Evolutionary conservation across 2,888 invertebrate genomes (phyloP).

Genomic region (Hirudinaria manillensis): DNA sequence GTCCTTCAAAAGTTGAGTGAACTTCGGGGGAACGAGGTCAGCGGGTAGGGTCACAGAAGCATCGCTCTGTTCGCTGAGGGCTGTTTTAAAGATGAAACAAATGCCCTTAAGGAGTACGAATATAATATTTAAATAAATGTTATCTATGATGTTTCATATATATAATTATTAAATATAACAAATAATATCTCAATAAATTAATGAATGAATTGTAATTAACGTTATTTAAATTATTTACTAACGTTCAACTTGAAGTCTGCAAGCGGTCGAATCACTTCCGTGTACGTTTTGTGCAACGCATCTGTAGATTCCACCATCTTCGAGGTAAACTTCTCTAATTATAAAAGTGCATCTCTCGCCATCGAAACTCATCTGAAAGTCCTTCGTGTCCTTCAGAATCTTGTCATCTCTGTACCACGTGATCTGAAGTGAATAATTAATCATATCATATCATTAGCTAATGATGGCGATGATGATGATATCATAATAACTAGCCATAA

Average conservation of each 20-base stretch:
- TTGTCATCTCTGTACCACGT: conserved; percentile 73
- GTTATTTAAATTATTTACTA: conserved; percentile 39
- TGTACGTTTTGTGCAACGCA: conserved; percentile 82
- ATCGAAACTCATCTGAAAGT: conserved; percentile 74
- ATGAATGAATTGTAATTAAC: background rate
- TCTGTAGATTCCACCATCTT: conserved; percentile 73
- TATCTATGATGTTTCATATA: background rate
- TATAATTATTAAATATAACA: background rate
- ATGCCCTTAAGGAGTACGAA: background rate
- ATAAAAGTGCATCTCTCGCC: conserved; percentile 63
- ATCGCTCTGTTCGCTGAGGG: conserved; percentile 53
- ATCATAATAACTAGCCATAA: background rate
- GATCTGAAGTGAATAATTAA: conserved; percentile 55
- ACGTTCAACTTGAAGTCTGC: conserved; percentile 70
- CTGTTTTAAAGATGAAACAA: conserved; percentile 40
- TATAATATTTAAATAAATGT: conserved; percentile 2
- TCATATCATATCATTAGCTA: background rate
- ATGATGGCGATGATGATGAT: background rate
- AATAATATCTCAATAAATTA: background rate
- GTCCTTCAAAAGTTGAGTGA: conserved; percentile 63
- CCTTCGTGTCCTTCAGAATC: conserved; percentile 75
- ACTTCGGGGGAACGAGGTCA: conserved; percentile 50
- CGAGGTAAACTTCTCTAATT: conserved; percentile 61
- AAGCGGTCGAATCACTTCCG: conserved; percentile 75
- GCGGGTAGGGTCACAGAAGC: conserved; percentile 41